Conservation (phyloP, 2,113 vertebrate genomes). For the Pica pica region DNA sequence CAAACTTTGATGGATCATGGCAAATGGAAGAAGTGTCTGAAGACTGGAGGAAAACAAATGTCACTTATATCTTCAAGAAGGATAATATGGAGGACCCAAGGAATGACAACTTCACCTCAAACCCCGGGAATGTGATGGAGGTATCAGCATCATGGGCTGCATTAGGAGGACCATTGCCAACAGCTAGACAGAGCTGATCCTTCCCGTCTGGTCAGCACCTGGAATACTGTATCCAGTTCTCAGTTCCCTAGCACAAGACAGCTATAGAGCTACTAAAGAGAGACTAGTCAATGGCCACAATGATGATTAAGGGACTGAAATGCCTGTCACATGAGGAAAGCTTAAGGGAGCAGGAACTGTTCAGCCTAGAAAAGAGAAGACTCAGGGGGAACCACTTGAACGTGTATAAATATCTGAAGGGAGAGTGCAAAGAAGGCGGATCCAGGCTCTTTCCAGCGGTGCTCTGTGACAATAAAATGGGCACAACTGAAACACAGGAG, state of each 20-base stretch:
- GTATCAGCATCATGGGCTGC: rapidly evolving
- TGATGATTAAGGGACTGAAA: background rate
- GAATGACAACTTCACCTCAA: background rate
- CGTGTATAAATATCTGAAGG: background rate
- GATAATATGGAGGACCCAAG: background rate
- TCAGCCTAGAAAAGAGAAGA: background rate
- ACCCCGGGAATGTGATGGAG: background rate
- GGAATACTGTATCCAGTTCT: background rate
- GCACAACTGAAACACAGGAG: background rate
- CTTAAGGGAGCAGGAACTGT: background rate
- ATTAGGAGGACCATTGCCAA: background rate
- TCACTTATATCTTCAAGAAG: background rate
- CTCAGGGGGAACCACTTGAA: rapidly evolving
- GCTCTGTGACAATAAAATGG: background rate
- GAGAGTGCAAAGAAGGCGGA: background rate
- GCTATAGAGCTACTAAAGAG: background rate
- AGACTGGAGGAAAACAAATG: background rate
- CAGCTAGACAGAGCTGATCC: background rate
- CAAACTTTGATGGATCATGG: background rate
- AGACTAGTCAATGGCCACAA: background rate
- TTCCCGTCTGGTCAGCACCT: background rate
- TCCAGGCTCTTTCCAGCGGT: background rate
- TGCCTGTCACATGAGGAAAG: background rate
- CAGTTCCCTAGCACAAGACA: background rate
- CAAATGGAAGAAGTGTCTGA: background rate